Evolutionary conservation across 2,888 invertebrate species (phyloP).

Genomic region (Punctoribates punctum): DNA sequence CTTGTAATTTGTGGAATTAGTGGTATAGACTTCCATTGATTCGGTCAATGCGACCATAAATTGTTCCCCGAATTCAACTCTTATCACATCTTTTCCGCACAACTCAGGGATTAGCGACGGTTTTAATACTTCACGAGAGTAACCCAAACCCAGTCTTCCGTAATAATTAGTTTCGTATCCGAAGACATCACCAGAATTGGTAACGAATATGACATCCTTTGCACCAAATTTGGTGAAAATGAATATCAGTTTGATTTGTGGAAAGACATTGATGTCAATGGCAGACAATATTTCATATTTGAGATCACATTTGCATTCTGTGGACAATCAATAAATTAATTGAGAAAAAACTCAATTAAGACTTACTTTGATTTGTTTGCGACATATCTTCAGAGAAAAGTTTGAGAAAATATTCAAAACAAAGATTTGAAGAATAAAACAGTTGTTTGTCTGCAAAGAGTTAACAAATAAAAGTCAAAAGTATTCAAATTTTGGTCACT

Average conservation of each 20-base stretch:
- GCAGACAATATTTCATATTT: too few species aligned
- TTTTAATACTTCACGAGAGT: not conserved
- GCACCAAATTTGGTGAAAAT: not conserved
- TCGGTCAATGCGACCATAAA: conserved; percentile 24
- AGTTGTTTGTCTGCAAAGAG: too few species aligned
- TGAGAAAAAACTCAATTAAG: too few species aligned
- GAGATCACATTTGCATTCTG: not conserved
- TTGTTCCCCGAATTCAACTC: not conserved
- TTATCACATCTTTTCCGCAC: conserved; percentile 11
- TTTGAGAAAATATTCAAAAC: too few species aligned
- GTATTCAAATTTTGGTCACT: too few species aligned
- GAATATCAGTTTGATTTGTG: not conserved
- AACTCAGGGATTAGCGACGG: conserved; percentile 26
- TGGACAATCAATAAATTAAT: too few species aligned
- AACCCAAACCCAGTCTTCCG: conserved; percentile 21
- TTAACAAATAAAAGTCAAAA: too few species aligned
- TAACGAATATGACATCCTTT: conserved; percentile 29
- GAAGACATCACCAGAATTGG: not conserved
- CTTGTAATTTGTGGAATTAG: too few species aligned
- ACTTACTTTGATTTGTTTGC: too few species aligned
- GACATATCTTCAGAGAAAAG: too few species aligned
- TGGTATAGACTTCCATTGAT: not conserved
- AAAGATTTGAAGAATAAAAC: too few species aligned
- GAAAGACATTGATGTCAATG: too few species aligned
- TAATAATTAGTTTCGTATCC: conserved; percentile 9